These are phyloP conservation scores for Prolemur simus DNA, from an alignment of 2,113 vertebrate genomes.

Conservation along the genomic window DNA sequence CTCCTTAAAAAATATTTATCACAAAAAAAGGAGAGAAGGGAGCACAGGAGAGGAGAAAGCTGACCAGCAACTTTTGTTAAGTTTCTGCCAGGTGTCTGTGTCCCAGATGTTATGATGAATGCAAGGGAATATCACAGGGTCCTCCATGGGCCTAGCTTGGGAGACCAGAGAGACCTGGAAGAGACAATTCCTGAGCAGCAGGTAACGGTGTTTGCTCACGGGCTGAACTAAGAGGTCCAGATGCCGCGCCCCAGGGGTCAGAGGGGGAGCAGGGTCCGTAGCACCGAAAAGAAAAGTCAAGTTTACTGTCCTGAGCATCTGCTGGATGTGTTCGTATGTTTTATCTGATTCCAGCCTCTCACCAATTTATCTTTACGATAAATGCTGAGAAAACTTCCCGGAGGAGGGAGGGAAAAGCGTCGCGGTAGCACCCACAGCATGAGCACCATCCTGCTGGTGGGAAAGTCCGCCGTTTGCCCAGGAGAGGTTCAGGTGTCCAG, in stretches of 20 bases:
- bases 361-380: not conserved
- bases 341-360: not conserved
- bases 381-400: not conserved
- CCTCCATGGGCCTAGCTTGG: not conserved
- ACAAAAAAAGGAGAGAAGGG: not conserved
- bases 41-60: not conserved
- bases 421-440: fast-evolving
- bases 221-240: not conserved
- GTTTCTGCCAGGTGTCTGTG: not conserved
- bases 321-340: not conserved
- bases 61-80: not conserved
- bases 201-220: not conserved
- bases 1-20: not conserved
- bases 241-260: not conserved
- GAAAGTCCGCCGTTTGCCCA: fast-evolving
- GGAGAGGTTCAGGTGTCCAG: not conserved
- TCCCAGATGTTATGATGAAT: not conserved
- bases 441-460: not conserved
- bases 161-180: not conserved
- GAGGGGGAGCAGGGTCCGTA: too few species aligned
- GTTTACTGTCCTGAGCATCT: not conserved
- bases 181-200: not conserved
- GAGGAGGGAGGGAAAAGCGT: not conserved
- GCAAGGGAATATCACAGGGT: not conserved
- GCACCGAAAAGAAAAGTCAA: not conserved